A percentile compares a stretch with the other conserved stretches of the same genome.
Conservation (phyloP, 2,113 vertebrate species). For the Myotis brandtii region DNA sequence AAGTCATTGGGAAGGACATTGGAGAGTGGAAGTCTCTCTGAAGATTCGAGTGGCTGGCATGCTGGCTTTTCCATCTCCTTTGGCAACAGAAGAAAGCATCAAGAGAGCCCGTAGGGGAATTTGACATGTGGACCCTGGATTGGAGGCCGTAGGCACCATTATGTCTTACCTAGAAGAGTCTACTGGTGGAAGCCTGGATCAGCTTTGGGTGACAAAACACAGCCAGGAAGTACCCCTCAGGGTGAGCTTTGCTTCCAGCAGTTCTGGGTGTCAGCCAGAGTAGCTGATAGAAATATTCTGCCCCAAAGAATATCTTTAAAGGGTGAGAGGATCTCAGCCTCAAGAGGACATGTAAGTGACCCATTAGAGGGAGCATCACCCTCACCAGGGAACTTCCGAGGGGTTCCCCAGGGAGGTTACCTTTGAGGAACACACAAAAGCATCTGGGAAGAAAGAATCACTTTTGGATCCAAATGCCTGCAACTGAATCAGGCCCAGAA, state of each 20-base stretch:
- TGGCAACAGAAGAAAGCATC: neutral
- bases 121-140: neutral
- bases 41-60: neutral
- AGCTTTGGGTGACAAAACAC: neutral
- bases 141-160: neutral
- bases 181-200: neutral
- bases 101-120: neutral
- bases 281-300: neutral
- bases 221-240: neutral
- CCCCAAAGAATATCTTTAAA: neutral
- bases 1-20: neutral
- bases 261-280: neutral
- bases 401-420: fast-evolving
- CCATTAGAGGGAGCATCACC: fast-evolving
- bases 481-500: no score
- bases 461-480: neutral
- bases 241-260: neutral
- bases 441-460: neutral
- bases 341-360: neutral
- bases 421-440: neutral
- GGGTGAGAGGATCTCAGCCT: neutral
- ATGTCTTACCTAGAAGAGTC: neutral
- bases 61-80: neutral
- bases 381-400: neutral
- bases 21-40: neutral